Base-by-base conservation (phyloP, 2,797 vertebrate genomes). In the Coccyzus lansbergi region DNA sequence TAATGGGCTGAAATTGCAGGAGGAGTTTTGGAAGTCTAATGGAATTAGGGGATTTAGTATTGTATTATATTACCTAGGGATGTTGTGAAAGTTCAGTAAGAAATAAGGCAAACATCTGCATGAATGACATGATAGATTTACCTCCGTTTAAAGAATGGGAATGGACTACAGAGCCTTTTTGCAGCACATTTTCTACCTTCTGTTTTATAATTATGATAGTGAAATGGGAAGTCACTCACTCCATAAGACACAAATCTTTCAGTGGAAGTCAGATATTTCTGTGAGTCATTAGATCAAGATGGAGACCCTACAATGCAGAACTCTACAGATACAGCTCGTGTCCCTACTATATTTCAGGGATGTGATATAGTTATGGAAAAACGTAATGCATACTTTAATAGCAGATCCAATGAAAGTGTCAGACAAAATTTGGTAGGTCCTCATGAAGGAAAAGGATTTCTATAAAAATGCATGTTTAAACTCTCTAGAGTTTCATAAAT, bases 71-170 rank as follows among this genome's bases (percentile, higher is more conserved):
- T 85, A 70, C 71, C 59, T 49, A 42, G 36, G 11, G 49, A 87
- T 49, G 24, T 33, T 83, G 33, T 78, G 65, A 78, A 80, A 90
- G 12, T 78, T 90, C 80, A 68, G 6, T 49, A 70, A 70, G 36
- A 87, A 74, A 11, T 91, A 74, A 76, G 9, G 60, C 46, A 93
- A 93, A 84, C 33, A 93, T 59, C 74, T 88, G 48, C 33, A 76
- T n/a, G 33, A 67, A 76, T 65, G 59, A 84, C 59, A 55, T 71
- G 79, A 84, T 12, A 42, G 31, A 87, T 84, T 72, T 56, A 31
- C 16, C 34, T 82, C 38, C 76, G 29, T 83, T 68, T 70, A 72
- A 90, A 42, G 24, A 26, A 58, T 79, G 24, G 26, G 46, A 88
- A 86, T 42, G 38, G 22, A 49, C 53, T 55, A 20, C 7, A 28